phyloP scores from a whole-genome alignment of 2,888 invertebrate genomes.

The Caradrina clavipalpis region DNA sequence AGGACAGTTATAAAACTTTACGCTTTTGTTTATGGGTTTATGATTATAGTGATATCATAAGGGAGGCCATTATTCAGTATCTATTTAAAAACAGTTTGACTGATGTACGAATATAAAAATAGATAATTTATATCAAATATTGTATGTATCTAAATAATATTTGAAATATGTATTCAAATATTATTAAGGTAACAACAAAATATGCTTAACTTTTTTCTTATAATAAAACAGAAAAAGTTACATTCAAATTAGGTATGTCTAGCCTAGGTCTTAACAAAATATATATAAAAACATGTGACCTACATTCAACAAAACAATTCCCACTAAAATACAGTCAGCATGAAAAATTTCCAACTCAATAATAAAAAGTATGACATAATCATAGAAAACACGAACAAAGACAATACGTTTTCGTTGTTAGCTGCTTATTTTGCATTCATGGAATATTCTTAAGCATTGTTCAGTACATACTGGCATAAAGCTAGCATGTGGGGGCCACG shows the following conservation, averaged over 20 bases:
- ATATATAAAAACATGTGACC: constrained; percentile 9
- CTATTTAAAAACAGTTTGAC: not conserved
- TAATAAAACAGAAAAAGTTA: too few relatives aligned
- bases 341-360: constrained; percentile 52
- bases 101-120: too few relatives aligned
- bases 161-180: too few relatives aligned
- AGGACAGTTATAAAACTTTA: constrained; percentile 43
- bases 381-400: constrained; percentile 80
- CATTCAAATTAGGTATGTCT: too few relatives aligned
- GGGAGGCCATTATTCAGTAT: not conserved
- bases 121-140: too few relatives aligned
- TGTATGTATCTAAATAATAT: too few relatives aligned
- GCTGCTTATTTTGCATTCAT: constrained; percentile 89
- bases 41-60: constrained; percentile 26
- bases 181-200: too few relatives aligned
- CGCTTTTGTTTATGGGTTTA: constrained; percentile 46
- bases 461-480: constrained; percentile 79
- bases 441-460: constrained; percentile 87
- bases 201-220: too few relatives aligned
- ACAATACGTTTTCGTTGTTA: constrained; percentile 81
- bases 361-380: constrained; percentile 79
- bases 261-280: too few relatives aligned
- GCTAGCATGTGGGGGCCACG: constrained; percentile 75
- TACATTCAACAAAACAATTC: constrained; percentile 29
- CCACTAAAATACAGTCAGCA: constrained; percentile 42